phyloP scores from a whole-genome alignment of 2,888 invertebrate species.

The Phania funesta region DNA sequence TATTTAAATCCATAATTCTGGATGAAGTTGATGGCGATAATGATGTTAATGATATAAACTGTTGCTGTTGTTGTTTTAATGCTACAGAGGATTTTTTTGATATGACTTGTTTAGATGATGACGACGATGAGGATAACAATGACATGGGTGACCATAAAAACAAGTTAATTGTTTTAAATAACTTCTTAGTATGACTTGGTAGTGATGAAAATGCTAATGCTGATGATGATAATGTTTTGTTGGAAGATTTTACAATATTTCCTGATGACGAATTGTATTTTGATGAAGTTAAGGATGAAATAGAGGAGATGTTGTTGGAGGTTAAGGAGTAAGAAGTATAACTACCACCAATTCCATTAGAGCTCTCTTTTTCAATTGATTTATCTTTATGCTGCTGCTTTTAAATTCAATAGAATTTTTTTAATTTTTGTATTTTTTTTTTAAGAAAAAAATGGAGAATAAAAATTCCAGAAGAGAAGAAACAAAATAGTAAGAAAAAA shows the following conservation, averaged over 20 bases:
- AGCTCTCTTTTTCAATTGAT: conserved; percentile 48
- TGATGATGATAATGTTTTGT: conserved; percentile 48
- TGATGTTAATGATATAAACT: conserved; percentile 14
- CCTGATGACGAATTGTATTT: conserved; percentile 11
- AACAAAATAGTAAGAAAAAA: conserved; percentile 22
- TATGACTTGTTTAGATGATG: conserved; percentile 66
- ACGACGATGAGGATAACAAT: conserved; percentile 58
- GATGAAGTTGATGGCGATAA: conserved; percentile 32
- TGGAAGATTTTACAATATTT: conserved; percentile 54
- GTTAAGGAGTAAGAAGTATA: conserved; percentile 61
- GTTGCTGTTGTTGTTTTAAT: conserved; percentile 13
- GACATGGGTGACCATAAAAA: conserved; percentile 70
- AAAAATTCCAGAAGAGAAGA: conserved; percentile 27
- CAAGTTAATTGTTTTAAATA: conserved; percentile 69
- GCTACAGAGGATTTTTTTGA: conserved; percentile 43
- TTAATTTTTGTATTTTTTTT: background rate
- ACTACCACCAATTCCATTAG: conserved; percentile 65
- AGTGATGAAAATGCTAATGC: conserved; percentile 42
- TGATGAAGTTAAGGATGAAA: conserved; percentile 36
- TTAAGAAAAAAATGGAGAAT: background rate
- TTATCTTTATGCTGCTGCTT: conserved; percentile 59
- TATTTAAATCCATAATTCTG: conserved; percentile 55
- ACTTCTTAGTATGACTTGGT: conserved; percentile 52
- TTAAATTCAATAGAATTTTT: background rate
- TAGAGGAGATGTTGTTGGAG: conserved; percentile 37